Conservation (phyloP, 2,888 invertebrate species). For the Acronicta leporina region DNA sequence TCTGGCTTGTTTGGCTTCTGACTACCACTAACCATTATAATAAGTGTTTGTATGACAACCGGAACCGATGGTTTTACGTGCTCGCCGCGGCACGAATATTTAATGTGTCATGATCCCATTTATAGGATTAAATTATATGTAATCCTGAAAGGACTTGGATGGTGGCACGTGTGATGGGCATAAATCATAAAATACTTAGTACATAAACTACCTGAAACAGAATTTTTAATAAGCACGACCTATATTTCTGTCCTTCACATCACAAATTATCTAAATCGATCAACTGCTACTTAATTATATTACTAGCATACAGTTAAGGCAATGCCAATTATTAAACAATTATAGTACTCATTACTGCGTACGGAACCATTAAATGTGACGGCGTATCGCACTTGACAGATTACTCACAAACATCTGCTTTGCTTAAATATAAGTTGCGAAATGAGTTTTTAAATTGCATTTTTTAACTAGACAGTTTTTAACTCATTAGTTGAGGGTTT, state of each 20-base stretch:
- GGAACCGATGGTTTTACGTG: too few relatives aligned
- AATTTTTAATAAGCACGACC: constrained; percentile 26
- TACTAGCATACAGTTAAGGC: constrained; percentile 25
- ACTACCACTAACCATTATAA: too few relatives aligned
- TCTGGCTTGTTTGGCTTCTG: too few relatives aligned
- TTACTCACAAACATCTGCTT: constrained; percentile 64
- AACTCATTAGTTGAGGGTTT: constrained; percentile 42
- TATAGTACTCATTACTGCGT: constrained; percentile 43
- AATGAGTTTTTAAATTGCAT: constrained; percentile 64
- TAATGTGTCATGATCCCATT: too few relatives aligned
- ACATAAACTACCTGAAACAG: constrained; percentile 3
- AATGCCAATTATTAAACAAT: constrained; percentile 45
- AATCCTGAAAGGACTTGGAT: not conserved
- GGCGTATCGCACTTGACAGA: constrained; percentile 40
- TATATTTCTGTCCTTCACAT: constrained; percentile 20
- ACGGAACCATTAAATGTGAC: constrained; percentile 50
- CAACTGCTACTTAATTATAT: constrained; percentile 46
- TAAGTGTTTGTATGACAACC: too few relatives aligned
- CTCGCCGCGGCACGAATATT: too few relatives aligned
- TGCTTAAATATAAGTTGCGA: constrained; percentile 47
- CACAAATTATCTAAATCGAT: constrained; percentile 34
- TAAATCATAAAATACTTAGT: constrained; percentile 24
- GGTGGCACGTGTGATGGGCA: not conserved
- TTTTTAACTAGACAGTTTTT: constrained; percentile 52
- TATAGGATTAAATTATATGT: too few relatives aligned